These are phyloP conservation scores for Allochrocebus solatus DNA, from an alignment of 2,797 vertebrate species.

Conservation along the genomic window DNA sequence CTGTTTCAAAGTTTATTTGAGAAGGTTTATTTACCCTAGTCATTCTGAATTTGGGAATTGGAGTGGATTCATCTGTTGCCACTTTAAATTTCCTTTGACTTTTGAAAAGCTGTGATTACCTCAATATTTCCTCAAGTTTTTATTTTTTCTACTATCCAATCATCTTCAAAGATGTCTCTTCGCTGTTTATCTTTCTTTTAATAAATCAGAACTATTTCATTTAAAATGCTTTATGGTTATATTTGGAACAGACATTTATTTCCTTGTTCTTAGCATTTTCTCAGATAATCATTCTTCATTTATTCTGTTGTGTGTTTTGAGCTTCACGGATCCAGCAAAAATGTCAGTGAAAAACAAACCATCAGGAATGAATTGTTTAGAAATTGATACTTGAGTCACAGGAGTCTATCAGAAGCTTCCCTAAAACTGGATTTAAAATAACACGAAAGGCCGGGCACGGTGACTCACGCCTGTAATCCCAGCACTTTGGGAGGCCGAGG, in stretches of 20 bases:
- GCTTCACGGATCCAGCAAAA: neutral
- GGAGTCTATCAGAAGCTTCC: neutral
- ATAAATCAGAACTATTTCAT: slow-evolving; percentile 50
- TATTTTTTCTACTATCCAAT: neutral
- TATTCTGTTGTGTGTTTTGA: neutral
- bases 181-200: neutral
- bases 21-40: neutral
- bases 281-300: slow-evolving; percentile 46
- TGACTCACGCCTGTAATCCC: no score
- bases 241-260: slow-evolving; percentile 34
- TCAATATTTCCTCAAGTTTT: slow-evolving; percentile 24
- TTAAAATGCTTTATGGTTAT: slow-evolving; percentile 26
- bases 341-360: neutral
- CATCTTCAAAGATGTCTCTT: slow-evolving; percentile 12
- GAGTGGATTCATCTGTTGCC: neutral
- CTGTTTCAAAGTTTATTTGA: slow-evolving; percentile 4
- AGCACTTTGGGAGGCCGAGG: no score
- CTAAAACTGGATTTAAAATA: neutral
- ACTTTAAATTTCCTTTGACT: slow-evolving; percentile 16
- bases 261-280: slow-evolving; percentile 27
- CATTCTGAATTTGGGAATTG: neutral
- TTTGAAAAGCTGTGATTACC: neutral
- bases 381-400: neutral
- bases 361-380: neutral
- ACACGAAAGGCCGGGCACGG: neutral